Evolutionary conservation across 2,888 invertebrate species (phyloP).

Genomic region (Polyommatus icarus): DNA sequence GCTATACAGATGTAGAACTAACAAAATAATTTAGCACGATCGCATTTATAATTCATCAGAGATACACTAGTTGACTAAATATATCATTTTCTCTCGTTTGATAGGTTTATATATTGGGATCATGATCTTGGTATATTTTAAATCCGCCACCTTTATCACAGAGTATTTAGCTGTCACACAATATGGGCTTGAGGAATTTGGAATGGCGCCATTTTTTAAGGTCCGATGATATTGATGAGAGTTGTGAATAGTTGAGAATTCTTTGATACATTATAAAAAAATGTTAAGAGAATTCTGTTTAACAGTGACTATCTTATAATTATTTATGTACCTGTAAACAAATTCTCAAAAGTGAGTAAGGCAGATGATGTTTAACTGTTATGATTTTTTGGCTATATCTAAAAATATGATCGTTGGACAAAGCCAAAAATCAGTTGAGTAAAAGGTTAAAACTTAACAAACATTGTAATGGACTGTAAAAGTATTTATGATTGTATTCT

Average conservation of each 20-base stretch:
- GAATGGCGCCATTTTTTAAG: not conserved
- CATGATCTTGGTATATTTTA: constrained; percentile 5
- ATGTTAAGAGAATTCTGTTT: not conserved
- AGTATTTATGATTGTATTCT: constrained; percentile 74
- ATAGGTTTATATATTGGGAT: constrained; percentile 19
- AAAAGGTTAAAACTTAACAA: constrained; percentile 42
- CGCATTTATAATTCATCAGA: constrained; percentile 30
- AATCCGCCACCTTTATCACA: not conserved
- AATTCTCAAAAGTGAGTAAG: no score
- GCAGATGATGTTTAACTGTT: no score
- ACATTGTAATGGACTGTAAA: constrained; percentile 76
- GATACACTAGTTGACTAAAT: not conserved
- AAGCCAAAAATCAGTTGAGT: constrained; percentile 31
- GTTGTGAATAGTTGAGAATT: not conserved
- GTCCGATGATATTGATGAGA: constrained; percentile 4
- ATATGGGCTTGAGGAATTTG: constrained; percentile 13
- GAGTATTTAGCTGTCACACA: constrained; percentile 15
- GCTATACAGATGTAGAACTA: constrained; percentile 39
- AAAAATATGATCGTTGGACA: not conserved
- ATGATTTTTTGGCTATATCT: not conserved
- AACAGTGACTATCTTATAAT: no score
- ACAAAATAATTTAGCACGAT: constrained; percentile 37
- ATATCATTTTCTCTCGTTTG: not conserved
- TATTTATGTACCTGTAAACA: no score
- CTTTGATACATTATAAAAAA: not conserved